These are phyloP conservation scores for Poliocrania exsul DNA, from an alignment of 2,797 vertebrate species.

Conservation along the genomic window DNA sequence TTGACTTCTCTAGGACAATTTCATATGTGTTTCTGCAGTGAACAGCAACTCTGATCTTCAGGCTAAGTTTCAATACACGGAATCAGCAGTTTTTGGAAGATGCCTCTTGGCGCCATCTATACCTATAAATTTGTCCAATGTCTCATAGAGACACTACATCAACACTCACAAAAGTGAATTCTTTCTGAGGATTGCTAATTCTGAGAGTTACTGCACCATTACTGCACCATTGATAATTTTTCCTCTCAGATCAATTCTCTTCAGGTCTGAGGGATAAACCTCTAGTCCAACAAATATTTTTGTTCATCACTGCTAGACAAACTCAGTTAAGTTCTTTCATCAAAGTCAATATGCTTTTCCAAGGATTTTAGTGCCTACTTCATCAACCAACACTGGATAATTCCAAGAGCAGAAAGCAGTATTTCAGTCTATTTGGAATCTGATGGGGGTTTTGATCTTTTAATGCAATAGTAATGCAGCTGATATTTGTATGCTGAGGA, in stretches of 20 bases:
- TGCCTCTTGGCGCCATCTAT: neutral
- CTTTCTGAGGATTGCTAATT: neutral
- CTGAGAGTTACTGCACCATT: neutral
- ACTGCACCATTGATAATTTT: neutral
- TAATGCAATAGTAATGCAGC: neutral
- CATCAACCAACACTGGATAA: neutral
- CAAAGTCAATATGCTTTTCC: neutral
- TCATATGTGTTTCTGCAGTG: neutral
- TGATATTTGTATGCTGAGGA: neutral
- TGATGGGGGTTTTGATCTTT: rapidly evolving
- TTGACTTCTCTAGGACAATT: neutral
- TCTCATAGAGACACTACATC: neutral
- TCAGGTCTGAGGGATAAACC: neutral
- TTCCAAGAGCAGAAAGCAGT: neutral
- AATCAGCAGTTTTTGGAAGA: neutral
- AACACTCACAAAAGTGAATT: neutral
- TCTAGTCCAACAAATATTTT: no score
- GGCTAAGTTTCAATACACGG: neutral
- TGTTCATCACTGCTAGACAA: neutral
- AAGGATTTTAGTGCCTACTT: neutral
- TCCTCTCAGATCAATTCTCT: neutral
- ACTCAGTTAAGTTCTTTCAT: neutral
- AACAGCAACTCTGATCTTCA: neutral
- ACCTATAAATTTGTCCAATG: neutral
- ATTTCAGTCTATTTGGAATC: neutral